Evolutionary conservation across 2,797 vertebrate species (phyloP).

Genomic region (Gallinago solitaria): DNA sequence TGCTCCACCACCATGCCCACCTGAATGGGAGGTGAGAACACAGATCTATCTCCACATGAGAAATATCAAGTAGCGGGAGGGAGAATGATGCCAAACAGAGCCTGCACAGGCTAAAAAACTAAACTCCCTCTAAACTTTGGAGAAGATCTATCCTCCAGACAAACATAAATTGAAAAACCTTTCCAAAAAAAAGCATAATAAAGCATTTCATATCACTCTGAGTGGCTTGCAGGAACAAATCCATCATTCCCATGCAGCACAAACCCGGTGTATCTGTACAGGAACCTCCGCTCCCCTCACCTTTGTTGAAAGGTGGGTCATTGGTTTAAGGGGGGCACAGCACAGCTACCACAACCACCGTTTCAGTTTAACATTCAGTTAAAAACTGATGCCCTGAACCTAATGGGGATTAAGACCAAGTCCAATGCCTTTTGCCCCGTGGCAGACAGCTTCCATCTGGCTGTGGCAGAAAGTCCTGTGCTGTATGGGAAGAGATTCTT

Average conservation of each 20-base stretch:
- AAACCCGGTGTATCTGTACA: background rate
- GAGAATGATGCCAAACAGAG: background rate
- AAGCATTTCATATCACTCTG: background rate
- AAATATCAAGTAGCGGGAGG: background rate
- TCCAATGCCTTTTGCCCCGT: background rate
- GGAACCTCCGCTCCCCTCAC: background rate
- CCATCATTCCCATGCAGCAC: rapidly evolving
- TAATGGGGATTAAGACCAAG: background rate
- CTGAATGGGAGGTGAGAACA: background rate
- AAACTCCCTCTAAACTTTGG: background rate
- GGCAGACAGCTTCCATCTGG: background rate
- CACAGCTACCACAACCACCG: background rate
- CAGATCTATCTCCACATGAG: background rate
- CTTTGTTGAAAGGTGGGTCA: background rate
- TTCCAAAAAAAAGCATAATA: background rate
- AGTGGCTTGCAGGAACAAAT: background rate
- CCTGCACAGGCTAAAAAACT: background rate
- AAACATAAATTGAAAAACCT: background rate
- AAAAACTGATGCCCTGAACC: background rate
- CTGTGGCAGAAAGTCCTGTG: background rate
- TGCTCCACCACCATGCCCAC: background rate
- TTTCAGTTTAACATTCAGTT: background rate
- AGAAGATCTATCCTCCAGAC: background rate
- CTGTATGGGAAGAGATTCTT: background rate
- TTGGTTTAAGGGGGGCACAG: background rate